phyloP scores from a whole-genome alignment of 1,140 invertebrate species.

The Lepidotrigona ventralis region DNA sequence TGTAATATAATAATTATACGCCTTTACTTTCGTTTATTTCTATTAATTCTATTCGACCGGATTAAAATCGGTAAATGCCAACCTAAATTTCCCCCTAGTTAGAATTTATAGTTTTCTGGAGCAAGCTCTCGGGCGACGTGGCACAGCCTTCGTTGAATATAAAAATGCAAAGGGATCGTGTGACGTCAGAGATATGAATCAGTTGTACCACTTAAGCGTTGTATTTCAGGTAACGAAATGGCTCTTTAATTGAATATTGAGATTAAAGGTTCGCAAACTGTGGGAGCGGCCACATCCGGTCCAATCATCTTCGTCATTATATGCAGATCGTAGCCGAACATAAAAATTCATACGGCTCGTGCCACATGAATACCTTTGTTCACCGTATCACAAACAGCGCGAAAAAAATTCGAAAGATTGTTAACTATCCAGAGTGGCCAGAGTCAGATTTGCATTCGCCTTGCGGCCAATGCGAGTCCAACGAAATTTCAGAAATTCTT shows the following conservation, averaged over 20 bases:
- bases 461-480: neutral
- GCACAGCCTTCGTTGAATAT: neutral
- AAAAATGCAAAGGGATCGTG: neutral
- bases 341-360: constrained; percentile 67
- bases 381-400: neutral
- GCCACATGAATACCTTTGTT: constrained; percentile 41
- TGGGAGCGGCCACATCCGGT: constrained; percentile 70
- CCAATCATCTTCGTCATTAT: constrained; percentile 71
- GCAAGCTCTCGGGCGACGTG: neutral
- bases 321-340: constrained; percentile 67
- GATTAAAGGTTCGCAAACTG: constrained; percentile 49
- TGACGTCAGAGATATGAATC: constrained; percentile 2
- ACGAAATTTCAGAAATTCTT: too few relatives aligned
- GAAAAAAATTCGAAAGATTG: neutral
- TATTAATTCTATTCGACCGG: neutral
- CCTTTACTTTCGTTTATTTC: neutral
- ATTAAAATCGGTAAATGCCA: neutral
- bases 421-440: neutral
- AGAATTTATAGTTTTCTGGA: neutral
- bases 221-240: constrained; percentile 27
- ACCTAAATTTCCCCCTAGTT: neutral
- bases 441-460: neutral
- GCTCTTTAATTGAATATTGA: constrained; percentile 61
- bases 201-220: neutral
- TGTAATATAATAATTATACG: too few relatives aligned